Base-by-base conservation (phyloP, 2,888 invertebrate genomes). In the Ornithoptera alexandrae region DNA sequence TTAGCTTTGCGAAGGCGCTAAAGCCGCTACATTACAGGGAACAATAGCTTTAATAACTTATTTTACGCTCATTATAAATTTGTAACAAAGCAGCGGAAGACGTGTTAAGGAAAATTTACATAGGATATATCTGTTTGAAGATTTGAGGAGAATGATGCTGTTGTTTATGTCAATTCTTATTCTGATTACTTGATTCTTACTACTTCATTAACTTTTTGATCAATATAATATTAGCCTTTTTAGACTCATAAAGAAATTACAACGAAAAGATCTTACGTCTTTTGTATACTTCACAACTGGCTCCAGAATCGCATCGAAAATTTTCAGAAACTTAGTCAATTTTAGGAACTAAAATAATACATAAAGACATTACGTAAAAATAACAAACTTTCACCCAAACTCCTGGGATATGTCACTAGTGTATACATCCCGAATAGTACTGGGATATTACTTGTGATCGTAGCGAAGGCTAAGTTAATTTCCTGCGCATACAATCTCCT, bases 51-150 rank as follows among this genome's bases (percentile, higher is more conserved):
- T 36, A 58, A 64, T 64, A 64, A 63, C 58, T 62, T 57, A 60
- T 64, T 64, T 68, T 36, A 30, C 63, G 68, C 68, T 68, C 20
- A 59, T 68, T 60, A 68, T 63, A 50, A 68, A 58, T 58, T 58
- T 50, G 39, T 64, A 68, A 64, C 63, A 68, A 60, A 50, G 63
- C 50, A 30, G n/a, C 24, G 36, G 65, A 24, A 62, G 59, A 10
- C 62, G 58, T 57, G 36, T 46, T 63, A 62, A 36, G 30, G 42
- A n/a, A 57, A 62, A 68, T 58, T 63, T 68, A 56, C 58, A 58
- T 58, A 59, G 10, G 53, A 53, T 18, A 53, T n/a, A 18, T 6
- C 53, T 53, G 6, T 18, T 53, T 53, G 18, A n/a, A 53, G n/a
- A 53, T n/a, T 53, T 53, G 53, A n/a, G 1, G 6, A 18, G 50